Evolutionary conservation across 2,888 invertebrate genomes (phyloP), one percentile per base, ranked within the genome.

Genomic region (Habrosyne pyritoides): DNA sequence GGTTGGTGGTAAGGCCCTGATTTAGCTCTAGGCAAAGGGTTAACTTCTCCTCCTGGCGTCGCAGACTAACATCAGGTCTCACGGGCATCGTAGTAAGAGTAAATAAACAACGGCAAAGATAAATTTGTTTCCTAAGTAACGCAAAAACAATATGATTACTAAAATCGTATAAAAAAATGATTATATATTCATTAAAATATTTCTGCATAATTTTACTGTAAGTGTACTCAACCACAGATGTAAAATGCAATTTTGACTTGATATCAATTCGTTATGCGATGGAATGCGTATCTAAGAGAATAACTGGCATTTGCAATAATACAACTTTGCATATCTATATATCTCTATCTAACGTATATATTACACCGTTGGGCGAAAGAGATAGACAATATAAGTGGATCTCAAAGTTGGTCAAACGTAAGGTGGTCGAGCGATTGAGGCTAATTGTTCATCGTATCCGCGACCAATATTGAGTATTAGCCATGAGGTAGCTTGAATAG

Each of bases 281-380:
- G 68, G 69, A 71, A 72, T 72, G 74, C 66, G 57, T 65, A 59
- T 52, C 67, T 60, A 57, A 66, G 59, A 62, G 58, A 59, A 56
- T 61, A 64, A 65, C 61, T 66, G 60, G 53, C 59, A 56, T 57
- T 65, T 60, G 57, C 63, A 22, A 48, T 57, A 64, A 61, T 54
- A 61, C 52, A 42, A 47, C 55, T 71, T 72, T 69, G 59, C 71
- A 67, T 67, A 60, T 21, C 54, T 48, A 6, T 10, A 49, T 51
- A 51, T 64, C 61, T 55, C 51, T 48, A 54, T 63, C 54, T 26
- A 14, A 42, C 53, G 0, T 30, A 12, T 12, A 21, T 12, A 21
- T 53, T 30, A 24, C 10, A 47, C 14, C 33, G n/a, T 53, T 36
- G 47, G 36, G 21, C 36, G 46, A 55, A 50, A 50, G 57, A 63